Percentiles rank a stretch among this genome's conserved stretches.
Evolutionary conservation across 2,113 vertebrate genomes (phyloP).

Genomic region (Cricetomys ansorgei): DNA sequence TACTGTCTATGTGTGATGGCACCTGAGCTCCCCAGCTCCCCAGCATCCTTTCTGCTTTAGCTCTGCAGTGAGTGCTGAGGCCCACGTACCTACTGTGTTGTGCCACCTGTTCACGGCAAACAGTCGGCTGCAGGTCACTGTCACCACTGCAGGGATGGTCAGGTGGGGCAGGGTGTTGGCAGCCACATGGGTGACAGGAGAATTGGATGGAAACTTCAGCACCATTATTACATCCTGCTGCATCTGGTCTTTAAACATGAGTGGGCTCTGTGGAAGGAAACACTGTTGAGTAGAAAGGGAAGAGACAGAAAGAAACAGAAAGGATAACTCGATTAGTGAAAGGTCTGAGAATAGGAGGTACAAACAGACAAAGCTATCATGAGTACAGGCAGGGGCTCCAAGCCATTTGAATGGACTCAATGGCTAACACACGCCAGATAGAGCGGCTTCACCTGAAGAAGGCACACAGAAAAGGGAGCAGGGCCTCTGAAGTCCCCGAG

Average conservation of each 20-base stretch:
- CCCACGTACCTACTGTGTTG: slow-evolving; percentile 96
- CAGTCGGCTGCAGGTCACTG: slow-evolving; percentile 97
- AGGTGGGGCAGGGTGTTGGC: slow-evolving; percentile 98
- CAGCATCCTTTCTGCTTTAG: not conserved
- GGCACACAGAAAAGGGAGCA: not conserved
- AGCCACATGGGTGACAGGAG: slow-evolving; percentile 97
- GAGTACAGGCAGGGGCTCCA: slow-evolving; percentile 83
- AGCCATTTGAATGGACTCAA: not conserved
- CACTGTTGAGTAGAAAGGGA: slow-evolving; percentile 93
- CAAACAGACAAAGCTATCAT: slow-evolving; percentile 71
- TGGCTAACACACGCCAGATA: slow-evolving; percentile 60
- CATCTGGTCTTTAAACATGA: slow-evolving; percentile 99
- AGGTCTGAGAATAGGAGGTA: slow-evolving; percentile 86
- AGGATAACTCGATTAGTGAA: slow-evolving; percentile 91
- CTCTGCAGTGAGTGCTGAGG: not conserved
- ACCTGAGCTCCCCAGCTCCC: not conserved
- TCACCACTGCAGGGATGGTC: slow-evolving; percentile 96
- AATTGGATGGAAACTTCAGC: slow-evolving; percentile 99
- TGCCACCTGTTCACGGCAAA: slow-evolving; percentile 99
- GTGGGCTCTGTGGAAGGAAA: slow-evolving; percentile 99
- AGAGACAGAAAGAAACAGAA: slow-evolving; percentile 88
- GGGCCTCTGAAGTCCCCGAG: slow-evolving; percentile 16
- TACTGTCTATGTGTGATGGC: not conserved
- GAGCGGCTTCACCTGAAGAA: slow-evolving; percentile 72
- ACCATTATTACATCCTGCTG: slow-evolving; percentile 99